These are phyloP conservation scores for Ips nitidus DNA, from an alignment of 1,140 invertebrate species.

Conservation along the genomic window DNA sequence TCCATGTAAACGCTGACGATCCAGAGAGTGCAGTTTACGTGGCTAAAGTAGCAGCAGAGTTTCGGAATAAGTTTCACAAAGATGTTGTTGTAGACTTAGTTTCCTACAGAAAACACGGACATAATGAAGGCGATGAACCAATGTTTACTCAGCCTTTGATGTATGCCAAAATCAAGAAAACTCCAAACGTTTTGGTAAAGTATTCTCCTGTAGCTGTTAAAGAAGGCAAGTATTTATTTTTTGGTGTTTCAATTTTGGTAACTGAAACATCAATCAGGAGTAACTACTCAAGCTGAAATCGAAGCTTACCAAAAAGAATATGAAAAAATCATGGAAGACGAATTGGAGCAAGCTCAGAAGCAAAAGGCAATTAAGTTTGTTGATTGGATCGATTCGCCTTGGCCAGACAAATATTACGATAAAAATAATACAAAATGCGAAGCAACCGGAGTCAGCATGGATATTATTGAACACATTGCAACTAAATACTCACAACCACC, in stretches of 20 bases:
- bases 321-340: slow-evolving; percentile 75
- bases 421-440: slow-evolving; percentile 55
- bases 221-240: no score
- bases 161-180: slow-evolving; percentile 80
- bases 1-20: slow-evolving; percentile 94
- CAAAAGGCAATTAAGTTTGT: slow-evolving; percentile 56
- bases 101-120: slow-evolving; percentile 84
- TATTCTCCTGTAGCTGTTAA: slow-evolving; percentile 2
- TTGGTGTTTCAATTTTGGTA: no score
- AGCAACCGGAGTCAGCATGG: slow-evolving; percentile 67
- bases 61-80: slow-evolving; percentile 79
- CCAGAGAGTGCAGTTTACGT: slow-evolving; percentile 86
- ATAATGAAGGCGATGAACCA: slow-evolving; percentile 94
- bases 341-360: slow-evolving; percentile 71
- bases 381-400: slow-evolving; percentile 87
- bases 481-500: slow-evolving; percentile 67
- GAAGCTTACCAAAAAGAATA: slow-evolving; percentile 34
- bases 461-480: slow-evolving; percentile 67
- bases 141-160: slow-evolving; percentile 94
- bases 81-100: slow-evolving; percentile 90
- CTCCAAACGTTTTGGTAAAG: slow-evolving; percentile 8
- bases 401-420: slow-evolving; percentile 71
- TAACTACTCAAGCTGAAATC: slow-evolving; percentile 31
- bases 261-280: no score
- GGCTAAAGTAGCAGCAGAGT: slow-evolving; percentile 84